A percentile compares a stretch with the other conserved stretches of the same genome.
Evolutionary conservation across 2,113 vertebrate species (phyloP).

Genomic region (Bubo bubo): DNA sequence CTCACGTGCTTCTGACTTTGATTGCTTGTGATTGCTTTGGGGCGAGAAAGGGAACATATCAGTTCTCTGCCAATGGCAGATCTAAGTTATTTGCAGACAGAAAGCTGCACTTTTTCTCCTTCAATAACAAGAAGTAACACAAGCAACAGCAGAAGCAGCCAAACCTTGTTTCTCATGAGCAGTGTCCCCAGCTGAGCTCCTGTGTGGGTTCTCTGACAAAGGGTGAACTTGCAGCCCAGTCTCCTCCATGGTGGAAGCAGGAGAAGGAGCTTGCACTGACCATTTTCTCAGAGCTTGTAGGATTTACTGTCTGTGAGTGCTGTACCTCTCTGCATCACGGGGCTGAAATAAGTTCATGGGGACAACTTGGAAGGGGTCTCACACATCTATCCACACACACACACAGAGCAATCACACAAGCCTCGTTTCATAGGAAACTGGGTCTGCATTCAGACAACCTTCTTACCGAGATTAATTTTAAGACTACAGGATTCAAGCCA

Average conservation of each 20-base stretch:
- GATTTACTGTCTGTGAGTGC: fast-evolving
- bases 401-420: fast-evolving
- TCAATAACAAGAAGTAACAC: neutral
- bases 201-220: neutral
- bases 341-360: neutral
- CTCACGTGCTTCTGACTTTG: neutral
- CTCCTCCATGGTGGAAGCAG: neutral
- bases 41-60: neutral
- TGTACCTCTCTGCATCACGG: neutral
- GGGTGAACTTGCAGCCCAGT: neutral
- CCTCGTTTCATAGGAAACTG: fast-evolving
- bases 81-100: neutral
- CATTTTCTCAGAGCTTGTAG: neutral
- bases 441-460: neutral
- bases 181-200: neutral
- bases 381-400: neutral
- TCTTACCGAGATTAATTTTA: neutral
- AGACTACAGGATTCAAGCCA: neutral
- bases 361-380: neutral
- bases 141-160: neutral
- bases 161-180: neutral
- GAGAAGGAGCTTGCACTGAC: neutral
- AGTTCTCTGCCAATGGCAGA: neutral
- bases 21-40: slow-evolving; percentile 21
- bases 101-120: neutral